Conservation (phyloP, 2,888 invertebrate genomes). For the Disparrhopalites patrizii region DNA sequence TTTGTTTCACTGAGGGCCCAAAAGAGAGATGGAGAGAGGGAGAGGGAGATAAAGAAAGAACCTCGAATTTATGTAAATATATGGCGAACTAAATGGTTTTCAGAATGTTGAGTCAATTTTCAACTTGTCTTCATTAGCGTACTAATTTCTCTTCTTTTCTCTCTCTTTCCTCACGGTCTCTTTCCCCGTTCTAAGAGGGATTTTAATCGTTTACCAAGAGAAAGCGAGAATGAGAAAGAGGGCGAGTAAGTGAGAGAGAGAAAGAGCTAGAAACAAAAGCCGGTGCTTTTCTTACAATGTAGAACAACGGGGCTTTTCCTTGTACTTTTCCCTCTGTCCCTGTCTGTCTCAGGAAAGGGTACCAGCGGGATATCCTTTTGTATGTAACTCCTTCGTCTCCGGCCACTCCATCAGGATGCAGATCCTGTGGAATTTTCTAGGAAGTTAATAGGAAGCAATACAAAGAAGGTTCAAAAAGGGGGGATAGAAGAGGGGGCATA, state of each 20-base stretch:
- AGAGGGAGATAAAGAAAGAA: not conserved
- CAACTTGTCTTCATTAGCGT: constrained; percentile 16
- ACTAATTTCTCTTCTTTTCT: constrained; percentile 12
- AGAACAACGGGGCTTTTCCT: constrained; percentile 2
- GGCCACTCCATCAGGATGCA: too few relatives aligned
- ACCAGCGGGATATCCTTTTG: too few relatives aligned
- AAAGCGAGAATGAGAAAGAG: not conserved
- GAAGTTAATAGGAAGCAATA: too few relatives aligned
- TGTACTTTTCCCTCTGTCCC: not conserved
- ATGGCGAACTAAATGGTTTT: constrained; percentile 16
- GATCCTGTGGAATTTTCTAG: too few relatives aligned
- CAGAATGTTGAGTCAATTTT: constrained; percentile 14
- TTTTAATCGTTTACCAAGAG: not conserved
- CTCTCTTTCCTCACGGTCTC: not conserved
- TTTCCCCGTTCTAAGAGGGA: constrained; percentile 8
- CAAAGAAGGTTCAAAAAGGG: too few relatives aligned
- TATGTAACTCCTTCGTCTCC: too few relatives aligned
- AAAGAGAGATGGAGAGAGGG: constrained; percentile 10
- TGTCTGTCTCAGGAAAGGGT: too few relatives aligned
- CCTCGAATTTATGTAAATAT: constrained; percentile 12
- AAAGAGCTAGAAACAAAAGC: constrained; percentile 5
- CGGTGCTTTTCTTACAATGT: constrained; percentile 7
- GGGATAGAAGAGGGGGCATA: too few relatives aligned
- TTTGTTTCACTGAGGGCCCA: not conserved
- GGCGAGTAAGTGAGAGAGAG: too few relatives aligned